phyloP scores from a whole-genome alignment of 2,113 vertebrate species.

The Antechinus flavipes region DNA sequence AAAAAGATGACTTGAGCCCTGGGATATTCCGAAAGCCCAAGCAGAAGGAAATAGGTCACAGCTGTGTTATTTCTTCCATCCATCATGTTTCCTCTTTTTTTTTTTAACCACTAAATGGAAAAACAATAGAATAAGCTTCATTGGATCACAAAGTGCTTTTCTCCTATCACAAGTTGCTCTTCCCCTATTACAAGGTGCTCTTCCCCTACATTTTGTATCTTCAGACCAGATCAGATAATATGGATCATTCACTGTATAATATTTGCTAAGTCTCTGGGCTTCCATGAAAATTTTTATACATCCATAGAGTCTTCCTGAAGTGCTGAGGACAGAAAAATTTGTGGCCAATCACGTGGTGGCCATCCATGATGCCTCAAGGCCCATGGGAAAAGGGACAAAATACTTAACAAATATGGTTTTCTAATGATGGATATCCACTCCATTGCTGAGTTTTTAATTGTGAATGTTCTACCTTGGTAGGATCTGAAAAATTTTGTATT shows the following conservation, averaged over 20 bases:
- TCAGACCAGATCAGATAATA: not conserved
- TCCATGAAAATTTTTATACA: not conserved
- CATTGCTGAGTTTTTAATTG: not conserved
- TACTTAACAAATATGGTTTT: not conserved
- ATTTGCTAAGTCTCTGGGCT: not conserved
- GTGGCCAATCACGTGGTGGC: not conserved
- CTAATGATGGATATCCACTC: not conserved
- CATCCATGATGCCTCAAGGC: no score
- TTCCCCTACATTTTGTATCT: not conserved
- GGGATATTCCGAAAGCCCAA: not conserved
- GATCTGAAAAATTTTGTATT: not conserved
- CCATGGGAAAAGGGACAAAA: no score
- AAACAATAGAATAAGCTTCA: not conserved
- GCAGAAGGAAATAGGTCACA: not conserved
- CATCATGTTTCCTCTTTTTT: not conserved
- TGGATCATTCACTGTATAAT: no score
- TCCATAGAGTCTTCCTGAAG: not conserved
- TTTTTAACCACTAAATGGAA: not conserved
- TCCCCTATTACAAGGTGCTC: not conserved
- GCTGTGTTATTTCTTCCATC: not conserved
- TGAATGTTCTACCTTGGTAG: not conserved
- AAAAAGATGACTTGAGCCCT: not conserved
- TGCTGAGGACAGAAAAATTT: not conserved
- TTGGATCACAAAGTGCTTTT: not conserved
- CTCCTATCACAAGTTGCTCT: not conserved